Base-by-base conservation (phyloP, 2,888 invertebrate genomes). In the Margaritifera margaritifera region DNA sequence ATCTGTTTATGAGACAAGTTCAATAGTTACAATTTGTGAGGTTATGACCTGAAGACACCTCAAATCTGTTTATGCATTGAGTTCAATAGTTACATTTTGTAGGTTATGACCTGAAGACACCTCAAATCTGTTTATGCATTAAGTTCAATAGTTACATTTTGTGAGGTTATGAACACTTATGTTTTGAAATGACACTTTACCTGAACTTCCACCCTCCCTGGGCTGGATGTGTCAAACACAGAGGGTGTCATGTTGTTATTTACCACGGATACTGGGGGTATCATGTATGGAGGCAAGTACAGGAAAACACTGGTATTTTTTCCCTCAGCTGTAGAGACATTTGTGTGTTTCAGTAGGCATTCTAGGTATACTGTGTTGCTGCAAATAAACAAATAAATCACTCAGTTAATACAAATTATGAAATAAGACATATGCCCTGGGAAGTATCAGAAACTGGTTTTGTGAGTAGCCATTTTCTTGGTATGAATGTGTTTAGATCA, bases 241-340 rank as follows among this genome's bases (percentile, higher is more conserved):
- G 25, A 59, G n/a, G n/a, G 68, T 50, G 62, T 20, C 6, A 64
- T 71, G 42, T 52, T 68, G 31, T 62, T 66, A 5, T 20, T 25
- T 1, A 59, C 20, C 3, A 74, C 20, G 4, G 68, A 58, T 2
- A 57, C 22, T 20, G 71, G 66, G 22, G 68, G 69, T 4, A 64
- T 27, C 55, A 76, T 64, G 56, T 79, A 83, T 4, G 65, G 68
- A 0, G 83, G 80, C 1, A 77, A 60, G 31, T 65, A 69, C n/a
- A 81, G 11, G 31, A 70, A 61, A 51, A 79, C 66, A 22, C 71
- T 71, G 1, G 79, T 74, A 65, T 81, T 79, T 25, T 67, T 60
- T 4, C 75, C 76, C 68, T 78, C 79, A 1, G 80, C 80, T 5
- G 68, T 69, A 0, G 83, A 81, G 3, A 19, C 22, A 11, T 62